These are phyloP conservation scores for Campylorhamphus procurvoides DNA, from an alignment of 2,113 vertebrate genomes.

Conservation along the genomic window DNA sequence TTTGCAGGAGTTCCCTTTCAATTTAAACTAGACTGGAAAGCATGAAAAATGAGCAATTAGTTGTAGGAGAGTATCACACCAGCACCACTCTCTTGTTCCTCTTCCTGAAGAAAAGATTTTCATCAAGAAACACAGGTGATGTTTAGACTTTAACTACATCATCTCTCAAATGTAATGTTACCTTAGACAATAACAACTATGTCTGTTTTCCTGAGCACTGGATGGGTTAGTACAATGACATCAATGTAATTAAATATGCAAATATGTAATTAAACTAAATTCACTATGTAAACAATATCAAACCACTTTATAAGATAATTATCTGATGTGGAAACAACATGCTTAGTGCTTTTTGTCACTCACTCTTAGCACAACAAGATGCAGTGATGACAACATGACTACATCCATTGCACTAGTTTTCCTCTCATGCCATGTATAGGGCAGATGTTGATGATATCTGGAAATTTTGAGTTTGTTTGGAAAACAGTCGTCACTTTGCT, in stretches of 20 bases:
- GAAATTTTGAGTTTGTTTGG: background rate
- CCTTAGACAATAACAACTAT: background rate
- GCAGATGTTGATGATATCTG: background rate
- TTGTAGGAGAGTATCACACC: background rate
- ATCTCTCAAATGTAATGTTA: background rate
- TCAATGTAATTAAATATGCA: background rate
- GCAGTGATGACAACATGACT: accelerated
- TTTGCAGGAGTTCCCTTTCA: background rate
- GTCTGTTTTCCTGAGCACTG: background rate
- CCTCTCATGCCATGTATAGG: background rate
- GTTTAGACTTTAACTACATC: conserved; percentile 13
- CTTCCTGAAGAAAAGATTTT: conserved; percentile 9
- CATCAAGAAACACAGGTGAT: background rate
- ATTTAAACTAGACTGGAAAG: background rate
- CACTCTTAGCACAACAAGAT: background rate
- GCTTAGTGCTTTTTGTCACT: background rate
- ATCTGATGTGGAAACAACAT: background rate
- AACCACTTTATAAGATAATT: background rate
- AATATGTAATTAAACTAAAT: background rate
- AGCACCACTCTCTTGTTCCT: background rate
- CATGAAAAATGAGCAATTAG: background rate
- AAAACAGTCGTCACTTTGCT: background rate
- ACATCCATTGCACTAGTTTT: background rate
- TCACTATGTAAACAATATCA: background rate
- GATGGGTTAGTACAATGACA: background rate